Conservation (phyloP, 2,797 vertebrate genomes). For the Chelmon rostratus region DNA sequence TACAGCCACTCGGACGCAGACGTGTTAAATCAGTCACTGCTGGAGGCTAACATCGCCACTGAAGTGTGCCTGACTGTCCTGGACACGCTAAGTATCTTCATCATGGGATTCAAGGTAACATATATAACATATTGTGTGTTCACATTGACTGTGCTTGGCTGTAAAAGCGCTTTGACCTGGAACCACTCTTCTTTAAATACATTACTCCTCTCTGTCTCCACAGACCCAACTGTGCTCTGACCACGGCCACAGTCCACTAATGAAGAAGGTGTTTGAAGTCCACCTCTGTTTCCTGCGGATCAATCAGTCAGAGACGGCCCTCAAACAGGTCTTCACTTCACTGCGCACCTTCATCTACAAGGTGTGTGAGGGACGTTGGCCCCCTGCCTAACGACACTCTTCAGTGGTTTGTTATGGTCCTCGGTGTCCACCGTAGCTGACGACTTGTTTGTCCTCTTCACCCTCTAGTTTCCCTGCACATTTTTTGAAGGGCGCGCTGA, state of each 20-base stretch:
- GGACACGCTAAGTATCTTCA: conserved; percentile 96
- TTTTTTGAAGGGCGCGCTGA: conserved; percentile 98
- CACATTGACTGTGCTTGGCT: neutral
- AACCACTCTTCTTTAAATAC: neutral
- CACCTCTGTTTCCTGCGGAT: conserved; percentile 97
- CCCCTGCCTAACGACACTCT: neutral
- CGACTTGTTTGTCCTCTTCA: neutral
- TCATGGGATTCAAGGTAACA: conserved; percentile 95
- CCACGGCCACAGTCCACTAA: conserved; percentile 96
- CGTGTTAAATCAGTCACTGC: conserved; percentile 94
- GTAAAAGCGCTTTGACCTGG: neutral
- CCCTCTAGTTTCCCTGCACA: conserved; percentile 92
- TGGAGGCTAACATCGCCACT: conserved; percentile 97
- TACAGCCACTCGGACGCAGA: conserved; percentile 97
- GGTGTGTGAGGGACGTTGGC: conserved; percentile 77
- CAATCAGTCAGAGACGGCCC: conserved; percentile 95
- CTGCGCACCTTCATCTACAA: conserved; percentile 96
- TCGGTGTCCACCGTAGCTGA: neutral
- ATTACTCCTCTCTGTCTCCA: conserved; percentile 51
- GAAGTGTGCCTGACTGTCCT: conserved; percentile 97
- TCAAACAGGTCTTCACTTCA: conserved; percentile 96
- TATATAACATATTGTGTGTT: neutral
- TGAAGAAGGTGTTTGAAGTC: conserved; percentile 99
- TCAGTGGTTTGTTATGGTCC: neutral
- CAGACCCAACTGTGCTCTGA: conserved; percentile 95